These are phyloP conservation scores for Cryptus viduatorius DNA, from an alignment of 2,888 invertebrate genomes.

Conservation along the genomic window DNA sequence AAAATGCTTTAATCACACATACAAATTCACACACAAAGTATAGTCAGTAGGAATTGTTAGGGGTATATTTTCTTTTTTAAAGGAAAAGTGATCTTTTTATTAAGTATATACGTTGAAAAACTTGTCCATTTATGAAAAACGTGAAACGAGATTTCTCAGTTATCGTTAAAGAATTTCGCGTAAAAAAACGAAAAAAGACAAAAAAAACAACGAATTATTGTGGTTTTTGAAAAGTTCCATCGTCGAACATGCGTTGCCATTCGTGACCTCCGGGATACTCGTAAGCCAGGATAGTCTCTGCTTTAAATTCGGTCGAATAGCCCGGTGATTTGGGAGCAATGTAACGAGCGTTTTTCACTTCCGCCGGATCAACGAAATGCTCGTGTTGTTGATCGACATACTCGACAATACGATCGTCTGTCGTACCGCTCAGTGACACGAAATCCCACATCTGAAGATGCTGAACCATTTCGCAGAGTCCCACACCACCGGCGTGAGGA, in stretches of 20 bases:
- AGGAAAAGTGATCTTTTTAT: slow-evolving; percentile 40
- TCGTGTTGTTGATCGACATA: slow-evolving; percentile 96
- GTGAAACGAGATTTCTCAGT: slow-evolving; percentile 14
- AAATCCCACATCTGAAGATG: slow-evolving; percentile 96
- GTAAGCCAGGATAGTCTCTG: slow-evolving; percentile 89
- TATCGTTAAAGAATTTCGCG: slow-evolving; percentile 36
- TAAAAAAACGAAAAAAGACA: slow-evolving; percentile 20
- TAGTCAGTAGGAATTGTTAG: slow-evolving; percentile 56
- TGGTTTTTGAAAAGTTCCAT: slow-evolving; percentile 87
- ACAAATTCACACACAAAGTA: slow-evolving; percentile 28
- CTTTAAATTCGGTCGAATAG: slow-evolving; percentile 93
- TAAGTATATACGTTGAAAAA: slow-evolving; percentile 31
- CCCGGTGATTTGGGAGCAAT: slow-evolving; percentile 92
- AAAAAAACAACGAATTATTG: slow-evolving; percentile 50
- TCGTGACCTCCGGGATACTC: slow-evolving; percentile 92
- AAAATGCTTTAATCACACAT: slow-evolving; percentile 31
- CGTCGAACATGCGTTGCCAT: slow-evolving; percentile 90
- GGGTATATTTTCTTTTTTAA: slow-evolving; percentile 15
- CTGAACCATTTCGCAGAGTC: slow-evolving; percentile 97
- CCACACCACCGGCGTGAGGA: slow-evolving; percentile 98
- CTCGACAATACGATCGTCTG: slow-evolving; percentile 91
- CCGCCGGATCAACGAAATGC: slow-evolving; percentile 92
- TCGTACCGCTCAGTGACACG: slow-evolving; percentile 90
- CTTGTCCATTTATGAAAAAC: slow-evolving; percentile 29
- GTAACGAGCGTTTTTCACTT: slow-evolving; percentile 90